phyloP scores from a whole-genome alignment of 2,888 invertebrate genomes.

The Leuctra nigra region DNA sequence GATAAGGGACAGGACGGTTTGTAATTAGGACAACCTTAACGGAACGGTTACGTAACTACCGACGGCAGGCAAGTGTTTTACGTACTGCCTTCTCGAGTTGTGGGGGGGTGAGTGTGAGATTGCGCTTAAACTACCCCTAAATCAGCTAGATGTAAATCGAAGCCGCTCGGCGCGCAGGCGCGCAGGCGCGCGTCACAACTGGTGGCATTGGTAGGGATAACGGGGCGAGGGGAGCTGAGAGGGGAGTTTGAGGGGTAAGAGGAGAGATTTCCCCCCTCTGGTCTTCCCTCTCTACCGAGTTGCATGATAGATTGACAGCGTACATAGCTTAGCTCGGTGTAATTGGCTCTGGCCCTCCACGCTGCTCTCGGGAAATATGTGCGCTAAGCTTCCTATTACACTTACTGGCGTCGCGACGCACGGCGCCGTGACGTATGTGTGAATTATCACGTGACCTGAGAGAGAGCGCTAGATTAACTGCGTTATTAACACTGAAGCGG shows the following conservation, averaged over 20 bases:
- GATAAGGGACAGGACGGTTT: slow-evolving; percentile 8
- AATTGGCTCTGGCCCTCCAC: slow-evolving; percentile 11
- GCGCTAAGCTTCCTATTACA: slow-evolving; percentile 16
- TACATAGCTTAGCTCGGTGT: slow-evolving; percentile 7
- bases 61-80: slow-evolving; percentile 11
- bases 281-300: neutral
- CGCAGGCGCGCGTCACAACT: neutral
- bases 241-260: neutral
- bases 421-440: neutral
- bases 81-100: slow-evolving; percentile 1
- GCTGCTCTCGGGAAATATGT: slow-evolving; percentile 13
- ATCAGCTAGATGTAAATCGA: slow-evolving; percentile 9
- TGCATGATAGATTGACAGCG: slow-evolving; percentile 7
- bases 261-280: neutral
- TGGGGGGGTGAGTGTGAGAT: neutral
- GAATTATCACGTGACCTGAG: neutral
- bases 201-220: neutral
- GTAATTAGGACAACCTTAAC: slow-evolving; percentile 10
- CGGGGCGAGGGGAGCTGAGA: neutral
- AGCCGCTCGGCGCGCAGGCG: neutral
- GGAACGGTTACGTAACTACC: slow-evolving; percentile 8
- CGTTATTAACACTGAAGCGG: too few species aligned
- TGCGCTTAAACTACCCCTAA: slow-evolving; percentile 12
- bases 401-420: slow-evolving; percentile 8
- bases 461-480: too few species aligned